Evolutionary conservation across 2,797 vertebrate species (phyloP), one percentile per base, ranked within the genome.

Genomic region (Limnodromus scolopaceus): DNA sequence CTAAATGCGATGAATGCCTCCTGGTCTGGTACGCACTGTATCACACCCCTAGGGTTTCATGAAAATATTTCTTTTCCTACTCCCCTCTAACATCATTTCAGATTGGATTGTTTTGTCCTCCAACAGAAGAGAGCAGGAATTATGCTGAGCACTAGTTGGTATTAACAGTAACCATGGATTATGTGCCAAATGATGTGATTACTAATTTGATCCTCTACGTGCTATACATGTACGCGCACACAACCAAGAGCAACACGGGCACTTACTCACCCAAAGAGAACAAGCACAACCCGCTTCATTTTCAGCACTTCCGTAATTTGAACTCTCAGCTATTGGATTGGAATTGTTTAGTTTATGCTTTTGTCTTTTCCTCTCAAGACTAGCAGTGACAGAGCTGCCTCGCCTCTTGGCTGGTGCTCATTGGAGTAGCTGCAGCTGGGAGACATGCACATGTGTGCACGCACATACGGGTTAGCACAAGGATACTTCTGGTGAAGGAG

Each of bases 21-120:
- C 74, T 64, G 90, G 70, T 57, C 64, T 46, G 58, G 46, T 39
- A 48, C 34, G 27, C 54, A 11, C 13, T 13, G 14, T 36, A 45
- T 70, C 60, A 80, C 83, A 84, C 11, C n/a, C n/a, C n/a, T n/a
- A 18, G 4, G 18, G 57, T 45, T 96, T 93, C 86, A 45, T 55
- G 76, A 39, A 88, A 92, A 51, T 79, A 72, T 32, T 38, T 78
- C 57, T 63, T 80, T 91, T 92, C 82, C 75, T 85, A 79, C 70
- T 79, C 38, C 15, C 43, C 71, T 89, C 88, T 60, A 71, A 82
- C 89, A 80, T 46, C 5, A 94, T 91, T 94, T 93, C 70, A 84
- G 61, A 93, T 80, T 11, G 18, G 61, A 82, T 7, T 48, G 20
- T 17, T 61, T 68, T 34, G 10, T 48, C 25, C 25, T 64, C 30